Evolutionary conservation across 2,888 invertebrate genomes (phyloP), one percentile per base, ranked within the genome.

Genomic region (Eudemis profundana): DNA sequence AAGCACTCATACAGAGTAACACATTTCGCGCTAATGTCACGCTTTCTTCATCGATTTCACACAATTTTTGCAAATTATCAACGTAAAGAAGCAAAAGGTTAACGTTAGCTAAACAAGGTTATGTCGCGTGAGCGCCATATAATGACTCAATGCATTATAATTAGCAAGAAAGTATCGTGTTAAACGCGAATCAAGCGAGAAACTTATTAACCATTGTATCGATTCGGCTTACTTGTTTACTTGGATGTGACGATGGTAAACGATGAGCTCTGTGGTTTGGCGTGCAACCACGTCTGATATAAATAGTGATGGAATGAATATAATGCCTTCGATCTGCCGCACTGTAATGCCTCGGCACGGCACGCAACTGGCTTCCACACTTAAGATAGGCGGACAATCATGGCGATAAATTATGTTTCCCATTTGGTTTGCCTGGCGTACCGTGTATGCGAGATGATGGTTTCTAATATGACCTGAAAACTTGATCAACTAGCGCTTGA

Each of bases 151-250:
- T 54, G 69, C 72, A 69, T 70, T 54, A 67, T 66, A 61, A 61
- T 61, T 49, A 61, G 65, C 69, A 71, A 77, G 78, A 78, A 60
- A 54, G 62, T 75, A 69, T 74, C 78, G 70, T 78, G 81, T 73
- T 78, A 73, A 75, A 74, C 74, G 69, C 73, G 74, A 76, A 78
- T 78, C 74, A 81, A 77, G 77, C 77, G 73, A 74, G 75, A 40
- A 38, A 53, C 38, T 53, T 21, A 38, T 33, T 73, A 72, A 72
- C 74, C 79, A 81, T 81, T 79, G 78, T 70, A 76, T 71, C 76
- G 72, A 74, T 80, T 80, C 77, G 80, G 72, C 79, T 82, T 81
- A 77, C 77, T 76, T 78, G 69, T 70, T 70, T 72, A 73, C 70
- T 70, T 74, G 64, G 66, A 74, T 78, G 77, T 76, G 77, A 75